Base-by-base conservation (phyloP, 2,113 vertebrate species). In the Sapajus apella region DNA sequence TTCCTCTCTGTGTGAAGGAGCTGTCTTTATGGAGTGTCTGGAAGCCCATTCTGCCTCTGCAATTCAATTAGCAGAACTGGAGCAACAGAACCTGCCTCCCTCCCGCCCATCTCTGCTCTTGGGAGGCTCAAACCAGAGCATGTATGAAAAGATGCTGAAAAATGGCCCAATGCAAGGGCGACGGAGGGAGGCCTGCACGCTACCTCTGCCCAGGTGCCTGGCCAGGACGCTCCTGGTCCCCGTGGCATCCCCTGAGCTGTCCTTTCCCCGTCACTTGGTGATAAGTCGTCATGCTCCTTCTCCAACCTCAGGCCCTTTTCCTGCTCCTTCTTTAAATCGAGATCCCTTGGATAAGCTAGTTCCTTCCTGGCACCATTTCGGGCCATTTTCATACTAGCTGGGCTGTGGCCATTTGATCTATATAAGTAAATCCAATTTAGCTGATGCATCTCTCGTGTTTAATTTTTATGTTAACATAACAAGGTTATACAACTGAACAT, bases 381-480 rank as follows among this genome's bases (percentile, higher is more conserved):
- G 47, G 13, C 52, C 14, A 1, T 2, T 8, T 76, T 83, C 13
- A 7, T 1, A 14, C 25, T 3, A 0, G 9, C 3, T 37, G 9
- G 93, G 81, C 92, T 1, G 18, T 40, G 1, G 40, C 2, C 6
- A 1, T 68, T 91, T 45, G 92, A 87, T 96, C 96, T 37, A 0
- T 2, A 14, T 43, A 92, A 66, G 77, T 17, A 85, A 94, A 95
- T 87, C 40, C 72, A 61, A 82, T 93, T 94, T 61, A 91, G 87
- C 94, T 66, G 81, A 82, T 96, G 97, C 85, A 47, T 90, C 77
- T 61, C 92, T 87, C 4, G 0, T 72, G 82, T 97, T 98, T 98
- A 73, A 96, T 97, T 97, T 98, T 73, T 72, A 6, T 56, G 64
- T 81, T 97, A 95, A 97, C 89, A 17, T 13, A 76, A 87, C 91